Evolutionary conservation across 2,113 vertebrate genomes (phyloP), one percentile per base, ranked within the genome.

Genomic region (Promerops cafer): DNA sequence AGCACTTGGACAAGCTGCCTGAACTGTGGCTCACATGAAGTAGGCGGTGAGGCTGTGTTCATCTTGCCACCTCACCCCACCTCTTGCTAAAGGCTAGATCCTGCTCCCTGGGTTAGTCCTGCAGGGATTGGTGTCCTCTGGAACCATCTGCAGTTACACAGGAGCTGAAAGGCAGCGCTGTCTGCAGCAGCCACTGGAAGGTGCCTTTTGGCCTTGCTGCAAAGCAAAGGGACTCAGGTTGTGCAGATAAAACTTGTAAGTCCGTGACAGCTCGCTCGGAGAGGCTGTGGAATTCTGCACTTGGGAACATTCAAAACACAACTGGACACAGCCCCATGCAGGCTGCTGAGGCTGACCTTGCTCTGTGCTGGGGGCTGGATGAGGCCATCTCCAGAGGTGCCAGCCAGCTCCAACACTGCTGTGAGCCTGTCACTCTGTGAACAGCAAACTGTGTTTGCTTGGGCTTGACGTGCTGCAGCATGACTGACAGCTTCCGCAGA

Each of bases 271-370:
- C 26, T 28, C 2, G 0, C 56, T 44, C 3, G 6, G 49, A 80
- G 30, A 54, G 23, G 11, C 11, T 35, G 33, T 19, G 45, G 52
- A 88, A 14, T 59, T 76, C 57, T 10, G 9, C 3, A 1, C 30
- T 44, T 64, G 45, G 33, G 52, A 63, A 45, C 42, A 59, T 12
- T 76, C 39, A 63, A 66, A 84, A 37, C 42, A n/a, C 7, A 28
- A 16, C n/a, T 24, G n/a, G 50, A 14, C 0, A 2, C 50, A 81
- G 42, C 17, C 61, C 19, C 0, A 0, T 17, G 49, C 15, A 33
- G 53, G 66, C 35, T 89, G 52, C 37, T 80, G 37, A 49, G 70
- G 13, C 10, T 83, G 37, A 21, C n/a, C n/a, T 77, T 65, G 37
- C 30, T 52, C 53, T 57, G 45, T 2, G 4, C 24, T 44, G 21